phyloP scores from a whole-genome alignment of 1,140 invertebrate genomes.

The Aricia agestis region DNA sequence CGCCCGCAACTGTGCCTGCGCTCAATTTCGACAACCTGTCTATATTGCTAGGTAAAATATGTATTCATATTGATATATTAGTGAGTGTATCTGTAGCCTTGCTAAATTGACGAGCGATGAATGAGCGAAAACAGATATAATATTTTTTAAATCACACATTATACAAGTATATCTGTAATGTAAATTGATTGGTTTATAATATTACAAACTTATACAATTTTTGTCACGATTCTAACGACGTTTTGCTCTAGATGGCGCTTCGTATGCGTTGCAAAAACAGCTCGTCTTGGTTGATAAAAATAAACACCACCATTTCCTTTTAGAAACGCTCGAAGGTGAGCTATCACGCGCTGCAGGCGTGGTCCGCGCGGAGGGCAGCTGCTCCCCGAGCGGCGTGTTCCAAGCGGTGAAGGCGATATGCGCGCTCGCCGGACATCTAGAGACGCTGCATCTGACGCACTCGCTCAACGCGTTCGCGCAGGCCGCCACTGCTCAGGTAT shows the following conservation, averaged over 20 bases:
- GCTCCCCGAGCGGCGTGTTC: slow-evolving; percentile 79
- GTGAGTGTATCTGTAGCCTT: too few relatives aligned
- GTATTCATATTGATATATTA: too few relatives aligned
- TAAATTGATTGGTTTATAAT: too few relatives aligned
- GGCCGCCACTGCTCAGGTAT: slow-evolving; percentile 73
- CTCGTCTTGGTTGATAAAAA: too few relatives aligned
- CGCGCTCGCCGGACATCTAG: slow-evolving; percentile 89
- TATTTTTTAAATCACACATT: too few relatives aligned
- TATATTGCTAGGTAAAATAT: slow-evolving; percentile 82
- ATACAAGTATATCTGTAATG: too few relatives aligned
- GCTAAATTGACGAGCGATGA: too few relatives aligned
- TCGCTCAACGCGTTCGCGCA: slow-evolving; percentile 84
- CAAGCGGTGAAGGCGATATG: slow-evolving; percentile 96
- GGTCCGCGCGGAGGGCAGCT: slow-evolving; percentile 75
- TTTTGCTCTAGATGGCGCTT: too few relatives aligned
- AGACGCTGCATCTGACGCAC: slow-evolving; percentile 89
- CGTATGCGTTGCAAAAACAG: too few relatives aligned
- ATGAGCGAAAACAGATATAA: too few relatives aligned
- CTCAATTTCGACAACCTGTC: slow-evolving; percentile 87
- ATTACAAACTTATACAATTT: too few relatives aligned
- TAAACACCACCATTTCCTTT: not conserved
- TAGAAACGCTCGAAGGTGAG: slow-evolving; percentile 89
- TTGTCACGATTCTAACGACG: too few relatives aligned
- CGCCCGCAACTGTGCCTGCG: slow-evolving; percentile 82
- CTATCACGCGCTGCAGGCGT: slow-evolving; percentile 84